phyloP scores from a whole-genome alignment of 1,140 invertebrate species.

The Drosophila azteca region DNA sequence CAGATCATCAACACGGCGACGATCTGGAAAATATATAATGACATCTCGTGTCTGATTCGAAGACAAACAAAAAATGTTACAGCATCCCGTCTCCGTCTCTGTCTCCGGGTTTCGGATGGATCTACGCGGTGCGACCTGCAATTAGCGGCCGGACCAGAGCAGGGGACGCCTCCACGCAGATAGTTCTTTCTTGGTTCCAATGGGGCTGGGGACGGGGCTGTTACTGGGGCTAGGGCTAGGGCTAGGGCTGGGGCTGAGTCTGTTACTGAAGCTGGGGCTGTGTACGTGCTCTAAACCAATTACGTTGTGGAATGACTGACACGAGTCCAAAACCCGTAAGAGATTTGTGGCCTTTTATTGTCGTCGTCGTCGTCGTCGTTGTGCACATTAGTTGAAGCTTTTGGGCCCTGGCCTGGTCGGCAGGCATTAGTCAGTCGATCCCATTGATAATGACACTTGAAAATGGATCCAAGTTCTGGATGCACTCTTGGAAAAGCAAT shows the following conservation, averaged over 20 bases:
- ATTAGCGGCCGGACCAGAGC: slow-evolving; percentile 46
- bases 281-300: slow-evolving; percentile 71
- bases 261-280: too few relatives aligned
- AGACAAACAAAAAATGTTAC: slow-evolving; percentile 13
- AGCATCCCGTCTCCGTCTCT: slow-evolving; percentile 35
- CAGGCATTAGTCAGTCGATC: neutral
- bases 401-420: neutral
- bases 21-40: slow-evolving; percentile 37
- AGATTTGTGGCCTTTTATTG: too few relatives aligned
- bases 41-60: slow-evolving; percentile 44
- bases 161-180: neutral
- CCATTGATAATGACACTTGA: slow-evolving; percentile 23
- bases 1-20: slow-evolving; percentile 31
- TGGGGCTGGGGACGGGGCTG: too few relatives aligned
- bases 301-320: slow-evolving; percentile 53
- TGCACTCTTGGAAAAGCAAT: slow-evolving; percentile 5
- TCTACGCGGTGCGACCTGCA: slow-evolving; percentile 38
- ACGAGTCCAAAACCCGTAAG: slow-evolving; percentile 40
- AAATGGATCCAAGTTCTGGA: slow-evolving; percentile 4
- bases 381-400: slow-evolving; percentile 14
- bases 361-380: slow-evolving; percentile 11
- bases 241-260: too few relatives aligned
- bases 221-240: too few relatives aligned
- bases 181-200: neutral
- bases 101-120: slow-evolving; percentile 1